Evolutionary conservation across 2,113 vertebrate species (phyloP).

Genomic region (Athene cunicularia): DNA sequence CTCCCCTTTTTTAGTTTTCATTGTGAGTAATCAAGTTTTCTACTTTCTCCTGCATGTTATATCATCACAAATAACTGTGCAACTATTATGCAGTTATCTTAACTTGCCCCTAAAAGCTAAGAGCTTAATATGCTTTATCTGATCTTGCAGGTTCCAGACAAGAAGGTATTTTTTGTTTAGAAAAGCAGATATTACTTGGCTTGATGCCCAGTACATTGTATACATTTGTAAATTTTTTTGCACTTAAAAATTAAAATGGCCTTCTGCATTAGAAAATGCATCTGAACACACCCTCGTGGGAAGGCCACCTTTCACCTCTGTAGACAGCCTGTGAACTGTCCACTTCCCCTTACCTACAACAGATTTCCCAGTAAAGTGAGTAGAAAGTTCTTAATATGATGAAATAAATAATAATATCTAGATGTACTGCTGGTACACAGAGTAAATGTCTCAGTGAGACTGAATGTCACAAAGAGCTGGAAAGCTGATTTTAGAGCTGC

Average conservation of each 20-base stretch:
- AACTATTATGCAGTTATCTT: neutral
- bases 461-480: constrained; percentile 5
- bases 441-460: neutral
- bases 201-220: neutral
- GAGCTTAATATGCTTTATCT: neutral
- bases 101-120: neutral
- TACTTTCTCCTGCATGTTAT: neutral
- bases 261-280: neutral
- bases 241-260: neutral
- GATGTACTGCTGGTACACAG: neutral
- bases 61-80: neutral
- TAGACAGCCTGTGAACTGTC: neutral
- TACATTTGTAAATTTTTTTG: neutral
- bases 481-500: neutral
- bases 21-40: neutral
- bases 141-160: neutral
- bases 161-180: neutral
- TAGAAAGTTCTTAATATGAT: neutral
- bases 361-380: neutral
- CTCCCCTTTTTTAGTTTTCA: neutral
- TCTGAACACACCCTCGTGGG: neutral
- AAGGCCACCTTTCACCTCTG: neutral
- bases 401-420: neutral
- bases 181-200: neutral
- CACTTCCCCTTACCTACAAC: too few species aligned